Conservation (phyloP, 2,888 invertebrate species). For the Pedicia rivosa region DNA sequence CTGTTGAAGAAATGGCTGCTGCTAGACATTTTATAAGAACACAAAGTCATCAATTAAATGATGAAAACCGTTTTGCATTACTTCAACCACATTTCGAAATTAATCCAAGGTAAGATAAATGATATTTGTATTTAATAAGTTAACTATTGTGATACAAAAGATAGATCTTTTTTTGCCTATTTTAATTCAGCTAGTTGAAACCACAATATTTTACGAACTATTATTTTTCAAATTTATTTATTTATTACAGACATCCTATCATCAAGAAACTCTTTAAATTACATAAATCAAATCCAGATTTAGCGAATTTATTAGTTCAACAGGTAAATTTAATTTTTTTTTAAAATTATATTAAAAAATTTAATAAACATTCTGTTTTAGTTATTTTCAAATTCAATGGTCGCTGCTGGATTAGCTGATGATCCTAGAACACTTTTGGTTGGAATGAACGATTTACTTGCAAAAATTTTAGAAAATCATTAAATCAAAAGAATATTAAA, state of each 20-base stretch:
- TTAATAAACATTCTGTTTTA: background rate
- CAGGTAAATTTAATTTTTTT: conserved; percentile 40
- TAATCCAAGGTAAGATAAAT: conserved; percentile 60
- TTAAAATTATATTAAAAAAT: background rate
- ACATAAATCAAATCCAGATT: conserved; percentile 52
- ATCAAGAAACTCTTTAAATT: conserved; percentile 74
- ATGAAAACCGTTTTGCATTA: conserved; percentile 71
- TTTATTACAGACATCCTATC: conserved; percentile 58
- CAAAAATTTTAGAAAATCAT: conserved; percentile 64
- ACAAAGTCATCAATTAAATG: conserved; percentile 63
- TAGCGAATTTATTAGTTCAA: conserved; percentile 70
- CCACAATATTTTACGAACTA: background rate
- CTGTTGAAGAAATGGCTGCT: conserved; percentile 93
- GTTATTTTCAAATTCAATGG: conserved; percentile 89
- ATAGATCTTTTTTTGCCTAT: too few relatives aligned
- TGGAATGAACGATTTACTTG: conserved; percentile 74
- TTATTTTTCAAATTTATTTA: conserved; percentile 10
- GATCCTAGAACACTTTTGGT: conserved; percentile 75
- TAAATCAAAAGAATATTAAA: conserved; percentile 16
- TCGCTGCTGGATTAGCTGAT: conserved; percentile 82
- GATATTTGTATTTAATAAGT: background rate
- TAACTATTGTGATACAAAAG: background rate
- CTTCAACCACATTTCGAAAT: conserved; percentile 87
- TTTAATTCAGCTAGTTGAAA: too few relatives aligned
- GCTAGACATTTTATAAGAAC: conserved; percentile 89